phyloP scores from a whole-genome alignment of 2,888 invertebrate species.

The Xiphydria camelus region DNA sequence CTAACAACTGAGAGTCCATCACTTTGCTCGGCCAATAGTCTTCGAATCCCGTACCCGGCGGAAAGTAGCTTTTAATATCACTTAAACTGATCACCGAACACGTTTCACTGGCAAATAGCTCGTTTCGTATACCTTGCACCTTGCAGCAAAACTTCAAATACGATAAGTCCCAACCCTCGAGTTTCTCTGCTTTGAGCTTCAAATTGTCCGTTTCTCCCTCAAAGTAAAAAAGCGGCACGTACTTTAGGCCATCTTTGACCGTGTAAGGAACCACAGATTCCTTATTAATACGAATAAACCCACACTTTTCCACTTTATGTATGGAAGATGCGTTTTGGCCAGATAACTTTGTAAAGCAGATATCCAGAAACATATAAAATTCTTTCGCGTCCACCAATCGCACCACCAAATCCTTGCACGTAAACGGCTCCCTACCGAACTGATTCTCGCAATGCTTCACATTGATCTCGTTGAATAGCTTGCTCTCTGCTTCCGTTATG shows the following conservation, averaged over 20 bases:
- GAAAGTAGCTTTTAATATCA: conserved; percentile 89
- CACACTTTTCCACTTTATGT: conserved; percentile 73
- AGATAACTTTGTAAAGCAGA: conserved; percentile 83
- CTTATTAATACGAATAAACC: conserved; percentile 89
- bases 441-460: conserved; percentile 87
- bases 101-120: conserved; percentile 87
- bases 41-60: conserved; percentile 86
- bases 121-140: conserved; percentile 89
- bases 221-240: conserved; percentile 89
- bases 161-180: conserved; percentile 90
- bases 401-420: conserved; percentile 87
- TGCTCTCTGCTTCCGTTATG: conserved; percentile 87
- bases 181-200: conserved; percentile 81
- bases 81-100: conserved; percentile 88
- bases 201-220: conserved; percentile 92
- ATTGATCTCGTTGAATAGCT: conserved; percentile 90
- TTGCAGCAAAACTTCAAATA: conserved; percentile 94
- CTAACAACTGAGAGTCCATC: conserved; percentile 77
- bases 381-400: conserved; percentile 84
- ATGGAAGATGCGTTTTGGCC: conserved; percentile 62
- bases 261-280: conserved; percentile 94
- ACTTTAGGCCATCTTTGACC: conserved; percentile 78
- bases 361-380: conserved; percentile 87
- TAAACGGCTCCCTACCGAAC: conserved; percentile 86
- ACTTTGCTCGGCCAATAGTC: conserved; percentile 93